These are phyloP conservation scores for Acronicta leporina DNA, from an alignment of 2,888 invertebrate species.

Conservation along the genomic window DNA sequence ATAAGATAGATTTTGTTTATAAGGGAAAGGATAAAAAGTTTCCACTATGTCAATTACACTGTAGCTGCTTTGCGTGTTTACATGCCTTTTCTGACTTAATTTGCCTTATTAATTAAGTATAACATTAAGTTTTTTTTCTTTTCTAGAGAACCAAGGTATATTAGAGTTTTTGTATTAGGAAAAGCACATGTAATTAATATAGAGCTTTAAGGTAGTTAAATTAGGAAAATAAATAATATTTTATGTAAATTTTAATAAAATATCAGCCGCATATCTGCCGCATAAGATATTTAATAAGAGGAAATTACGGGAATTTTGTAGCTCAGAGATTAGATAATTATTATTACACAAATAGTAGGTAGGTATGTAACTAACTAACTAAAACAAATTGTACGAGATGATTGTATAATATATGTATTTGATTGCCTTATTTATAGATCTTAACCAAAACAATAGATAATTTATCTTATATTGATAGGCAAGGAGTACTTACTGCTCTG, in stretches of 20 bases:
- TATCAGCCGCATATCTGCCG: slow-evolving; percentile 1
- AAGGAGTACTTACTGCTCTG: too few species aligned
- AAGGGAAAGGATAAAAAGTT: not conserved
- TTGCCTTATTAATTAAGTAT: not conserved
- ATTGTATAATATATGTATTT: not conserved
- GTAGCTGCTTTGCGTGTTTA: slow-evolving; percentile 30
- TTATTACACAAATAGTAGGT: not conserved
- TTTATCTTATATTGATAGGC: too few species aligned
- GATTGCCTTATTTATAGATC: too few species aligned
- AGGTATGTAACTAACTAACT: not conserved
- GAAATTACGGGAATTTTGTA: slow-evolving; percentile 9
- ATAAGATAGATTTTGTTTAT: slow-evolving; percentile 9
- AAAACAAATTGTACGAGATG: not conserved
- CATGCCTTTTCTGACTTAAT: slow-evolving; percentile 1
- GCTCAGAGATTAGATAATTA: not conserved
- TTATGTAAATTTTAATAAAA: not conserved
- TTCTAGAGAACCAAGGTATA: too few species aligned
- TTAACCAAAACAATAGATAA: too few species aligned
- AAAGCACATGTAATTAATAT: too few species aligned
- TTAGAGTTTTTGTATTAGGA: too few species aligned
- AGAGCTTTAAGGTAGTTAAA: too few species aligned
- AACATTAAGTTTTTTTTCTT: not conserved
- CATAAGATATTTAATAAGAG: not conserved
- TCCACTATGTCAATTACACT: slow-evolving; percentile 35
- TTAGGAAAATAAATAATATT: not conserved